A percentile compares a stretch with the other conserved stretches of the same genome.
Conservation (phyloP, 2,797 vertebrate species). For the Hippopotamyrus pictus region DNA sequence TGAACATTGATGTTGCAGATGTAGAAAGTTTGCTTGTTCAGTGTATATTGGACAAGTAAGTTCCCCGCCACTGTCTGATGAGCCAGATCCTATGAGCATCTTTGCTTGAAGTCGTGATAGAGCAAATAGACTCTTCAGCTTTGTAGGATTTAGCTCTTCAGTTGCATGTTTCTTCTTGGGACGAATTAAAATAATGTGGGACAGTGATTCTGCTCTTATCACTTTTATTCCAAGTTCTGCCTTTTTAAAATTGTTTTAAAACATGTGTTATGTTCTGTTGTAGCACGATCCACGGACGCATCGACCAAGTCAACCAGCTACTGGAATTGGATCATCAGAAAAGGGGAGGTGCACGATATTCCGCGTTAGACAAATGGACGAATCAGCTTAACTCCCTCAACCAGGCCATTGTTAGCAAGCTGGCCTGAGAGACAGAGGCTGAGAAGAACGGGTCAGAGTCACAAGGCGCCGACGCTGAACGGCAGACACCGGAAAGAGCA, state of each 20-base stretch:
- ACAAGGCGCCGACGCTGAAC: slow-evolving; percentile 66
- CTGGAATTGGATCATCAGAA: slow-evolving; percentile 99
- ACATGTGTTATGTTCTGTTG: slow-evolving; percentile 21
- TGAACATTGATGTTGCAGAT: slow-evolving; percentile 98
- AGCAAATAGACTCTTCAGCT: background rate
- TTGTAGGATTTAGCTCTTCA: background rate
- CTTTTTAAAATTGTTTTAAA: background rate
- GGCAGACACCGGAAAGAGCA: slow-evolving; percentile 72
- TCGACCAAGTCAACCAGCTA: slow-evolving; percentile 98
- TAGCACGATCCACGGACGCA: slow-evolving; percentile 97
- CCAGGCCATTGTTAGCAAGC: slow-evolving; percentile 96
- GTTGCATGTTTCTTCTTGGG: background rate
- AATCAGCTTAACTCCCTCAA: slow-evolving; percentile 98
- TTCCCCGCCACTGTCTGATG: slow-evolving; percentile 35
- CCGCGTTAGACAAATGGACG: slow-evolving; percentile 99
- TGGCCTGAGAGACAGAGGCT: slow-evolving; percentile 82
- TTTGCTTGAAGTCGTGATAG: background rate
- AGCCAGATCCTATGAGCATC: background rate
- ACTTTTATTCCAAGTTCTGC: background rate
- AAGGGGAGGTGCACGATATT: slow-evolving; percentile 94
- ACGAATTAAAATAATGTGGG: background rate
- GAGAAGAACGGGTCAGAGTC: slow-evolving; percentile 60
- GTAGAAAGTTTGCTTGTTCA: slow-evolving; percentile 99
- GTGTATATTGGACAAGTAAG: slow-evolving; percentile 99
- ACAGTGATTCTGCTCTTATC: background rate